phyloP scores from a whole-genome alignment of 53 echinoderm and acorn worm species.

The Henricia sp. region DNA sequence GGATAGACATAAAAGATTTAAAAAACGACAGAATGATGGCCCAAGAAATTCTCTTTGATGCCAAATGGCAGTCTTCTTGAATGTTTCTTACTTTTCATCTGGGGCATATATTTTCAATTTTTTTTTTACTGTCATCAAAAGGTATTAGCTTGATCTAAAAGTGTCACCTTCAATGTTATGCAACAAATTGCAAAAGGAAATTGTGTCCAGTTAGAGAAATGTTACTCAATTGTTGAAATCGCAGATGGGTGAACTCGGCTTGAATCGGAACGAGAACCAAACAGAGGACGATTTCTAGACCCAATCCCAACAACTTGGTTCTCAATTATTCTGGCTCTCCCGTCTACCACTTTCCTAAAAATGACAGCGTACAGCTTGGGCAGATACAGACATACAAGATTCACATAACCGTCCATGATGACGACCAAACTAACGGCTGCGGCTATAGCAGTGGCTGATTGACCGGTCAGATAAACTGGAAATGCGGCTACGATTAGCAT shows the following conservation, averaged over 20 bases:
- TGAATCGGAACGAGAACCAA: neutral
- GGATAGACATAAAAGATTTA: too few relatives aligned
- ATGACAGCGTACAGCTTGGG: constrained; percentile 33
- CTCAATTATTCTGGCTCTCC: neutral
- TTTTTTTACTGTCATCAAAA: too few relatives aligned
- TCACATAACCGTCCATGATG: constrained; percentile 37
- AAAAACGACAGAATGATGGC: too few relatives aligned
- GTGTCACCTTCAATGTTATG: too few relatives aligned
- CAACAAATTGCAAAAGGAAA: too few relatives aligned
- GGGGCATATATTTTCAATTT: too few relatives aligned
- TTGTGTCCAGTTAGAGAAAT: constrained; percentile 1
- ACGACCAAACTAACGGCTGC: constrained; percentile 12
- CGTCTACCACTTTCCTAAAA: constrained; percentile 4
- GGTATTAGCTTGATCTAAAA: too few relatives aligned
- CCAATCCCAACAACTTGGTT: neutral
- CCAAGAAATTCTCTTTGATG: too few relatives aligned
- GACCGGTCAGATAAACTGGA: constrained; percentile 20
- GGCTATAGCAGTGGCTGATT: neutral
- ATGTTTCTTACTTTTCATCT: too few relatives aligned
- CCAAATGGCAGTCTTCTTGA: too few relatives aligned
- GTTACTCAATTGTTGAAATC: neutral
- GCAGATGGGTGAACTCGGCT: constrained; percentile 12
- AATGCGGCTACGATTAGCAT: constrained; percentile 15
- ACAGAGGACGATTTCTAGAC: neutral
- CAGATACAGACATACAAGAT: constrained; percentile 14